Evolutionary conservation across 2,888 invertebrate species (phyloP), one percentile per base, ranked within the genome.

Genomic region (Encarsia formosa): DNA sequence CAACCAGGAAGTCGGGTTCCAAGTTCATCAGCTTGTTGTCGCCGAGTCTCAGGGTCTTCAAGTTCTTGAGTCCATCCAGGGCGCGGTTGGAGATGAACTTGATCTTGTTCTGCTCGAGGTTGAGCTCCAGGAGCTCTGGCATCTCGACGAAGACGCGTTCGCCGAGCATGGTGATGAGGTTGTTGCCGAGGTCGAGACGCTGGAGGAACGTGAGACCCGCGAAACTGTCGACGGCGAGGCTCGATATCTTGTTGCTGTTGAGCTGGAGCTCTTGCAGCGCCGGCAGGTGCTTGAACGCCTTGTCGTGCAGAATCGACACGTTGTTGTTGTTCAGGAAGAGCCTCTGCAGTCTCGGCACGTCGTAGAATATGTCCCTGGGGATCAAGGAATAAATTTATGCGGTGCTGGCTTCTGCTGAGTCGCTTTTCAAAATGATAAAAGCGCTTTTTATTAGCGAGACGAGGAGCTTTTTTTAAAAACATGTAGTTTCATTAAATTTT

Each of bases 251-350:
- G 76, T 86, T 90, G 65, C 81, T 81, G 69, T 87, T 88, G 66
- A 95, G 76, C 73, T 93, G 90, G 61, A 96, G 77, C 65, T 87
- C 87, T 46, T 87, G 79, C 46, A 95, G 78, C 64, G 87, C 84
- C 47, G 81, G 81, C 68, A 89, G 77, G 60, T 86, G 81, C 61
- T 80, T 80, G 66, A 89, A 92, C 19, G 95, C 87, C 57, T 87
- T 87, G 57, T 92, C 91, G 63, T 91, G 92, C 58, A 94, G 80
- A 29, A 83, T 80, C 56, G 88, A 86, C 61, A 97, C 81, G 68
- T 88, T 87, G 76, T 97, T 97, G 68, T 87, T 86, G 63, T 91
- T 89, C 45, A 97, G 79, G 58, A 84, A 84, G 34, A 97, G 80
- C 57, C 86, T 84, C 63, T 83, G 82, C 58, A 89, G 75, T 49